Evolutionary conservation across 2,797 vertebrate species (phyloP).

Genomic region (Trematomus bernacchii): DNA sequence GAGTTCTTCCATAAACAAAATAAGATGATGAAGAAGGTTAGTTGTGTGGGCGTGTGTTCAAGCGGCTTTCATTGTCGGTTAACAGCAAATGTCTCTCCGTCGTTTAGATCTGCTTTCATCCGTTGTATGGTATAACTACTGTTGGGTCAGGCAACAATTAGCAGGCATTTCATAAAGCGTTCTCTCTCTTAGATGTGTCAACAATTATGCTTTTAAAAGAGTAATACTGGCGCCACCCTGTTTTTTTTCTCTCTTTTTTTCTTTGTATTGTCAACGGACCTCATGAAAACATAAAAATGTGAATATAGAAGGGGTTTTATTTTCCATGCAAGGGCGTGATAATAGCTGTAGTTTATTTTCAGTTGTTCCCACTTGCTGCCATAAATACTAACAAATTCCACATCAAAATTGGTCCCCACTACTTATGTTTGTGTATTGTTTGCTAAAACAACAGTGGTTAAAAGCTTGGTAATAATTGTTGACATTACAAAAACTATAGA

Average conservation of each 20-base stretch:
- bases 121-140: conserved; percentile 5
- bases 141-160: conserved; percentile 7
- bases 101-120: conserved; percentile 1
- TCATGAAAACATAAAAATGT: conserved; percentile 9
- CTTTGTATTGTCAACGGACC: background rate
- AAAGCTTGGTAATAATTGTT: conserved; percentile 1
- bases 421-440: conserved; percentile 16
- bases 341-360: conserved; percentile 21
- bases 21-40: conserved; percentile 99
- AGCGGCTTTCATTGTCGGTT: background rate
- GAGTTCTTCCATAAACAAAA: conserved; percentile 99
- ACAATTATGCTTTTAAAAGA: background rate
- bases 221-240: background rate
- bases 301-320: background rate
- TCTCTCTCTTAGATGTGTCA: conserved; percentile 13
- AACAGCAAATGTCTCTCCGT: background rate
- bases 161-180: background rate
- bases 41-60: conserved; percentile 33
- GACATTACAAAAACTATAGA: background rate
- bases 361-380: conserved; percentile 5
- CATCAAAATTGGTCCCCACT: conserved; percentile 21
- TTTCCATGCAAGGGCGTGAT: background rate
- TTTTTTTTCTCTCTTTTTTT: background rate
- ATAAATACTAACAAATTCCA: background rate
- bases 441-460: conserved; percentile 7